A percentile compares a stretch with the other conserved stretches of the same genome.
phyloP scores from a whole-genome alignment of 2,113 vertebrate species.

The Romanogobio albipinnatus region DNA sequence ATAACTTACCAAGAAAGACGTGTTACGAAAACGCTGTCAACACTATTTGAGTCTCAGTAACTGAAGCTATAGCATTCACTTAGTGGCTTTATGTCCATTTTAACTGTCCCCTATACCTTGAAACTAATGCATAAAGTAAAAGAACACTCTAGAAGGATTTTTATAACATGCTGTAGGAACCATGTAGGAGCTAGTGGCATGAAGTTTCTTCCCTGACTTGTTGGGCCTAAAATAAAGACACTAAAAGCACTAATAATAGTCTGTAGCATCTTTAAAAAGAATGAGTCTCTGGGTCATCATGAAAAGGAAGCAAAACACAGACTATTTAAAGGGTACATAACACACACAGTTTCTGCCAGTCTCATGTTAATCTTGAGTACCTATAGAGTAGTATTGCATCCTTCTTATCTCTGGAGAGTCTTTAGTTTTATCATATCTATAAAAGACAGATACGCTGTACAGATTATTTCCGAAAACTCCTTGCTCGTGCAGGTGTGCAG shows the following conservation, averaged over 20 bases:
- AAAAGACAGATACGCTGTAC: too few species aligned
- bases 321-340: not conserved
- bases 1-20: not conserved
- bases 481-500: too few species aligned
- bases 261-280: constrained; percentile 15
- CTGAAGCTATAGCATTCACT: not conserved
- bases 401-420: too few species aligned
- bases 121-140: not conserved
- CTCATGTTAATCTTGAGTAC: too few species aligned
- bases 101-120: not conserved
- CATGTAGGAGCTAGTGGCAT: not conserved
- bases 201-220: not conserved
- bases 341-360: too few species aligned
- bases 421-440: too few species aligned
- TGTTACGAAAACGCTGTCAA: not conserved
- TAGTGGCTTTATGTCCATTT: not conserved
- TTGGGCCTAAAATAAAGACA: not conserved
- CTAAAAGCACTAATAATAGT: constrained; percentile 15
- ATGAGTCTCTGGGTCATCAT: constrained; percentile 16
- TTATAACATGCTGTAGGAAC: not conserved
- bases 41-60: constrained; percentile 3
- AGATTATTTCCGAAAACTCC: too few species aligned
- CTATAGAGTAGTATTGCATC: too few species aligned
- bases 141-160: not conserved
- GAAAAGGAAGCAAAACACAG: constrained; percentile 26